Evolutionary conservation across 2,888 invertebrate species (phyloP), one percentile per base, ranked within the genome.

Genomic region (Laspeyria flexula): DNA sequence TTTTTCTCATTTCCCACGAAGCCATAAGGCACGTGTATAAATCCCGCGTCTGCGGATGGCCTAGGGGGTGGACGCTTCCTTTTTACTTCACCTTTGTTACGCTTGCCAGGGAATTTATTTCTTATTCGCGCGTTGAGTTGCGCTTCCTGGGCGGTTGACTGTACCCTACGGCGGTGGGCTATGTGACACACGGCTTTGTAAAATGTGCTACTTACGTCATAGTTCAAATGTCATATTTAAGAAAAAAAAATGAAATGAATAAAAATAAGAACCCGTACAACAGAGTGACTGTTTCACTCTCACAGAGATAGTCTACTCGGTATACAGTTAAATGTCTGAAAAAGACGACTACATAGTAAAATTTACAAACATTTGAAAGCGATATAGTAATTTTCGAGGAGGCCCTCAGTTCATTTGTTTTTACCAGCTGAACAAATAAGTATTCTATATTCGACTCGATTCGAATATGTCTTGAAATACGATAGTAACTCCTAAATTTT

Each of bases 61-160:
- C 88, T 75, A 69, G 69, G 81, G 90, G 84, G 59, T 69, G 69
- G 73, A 76, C 80, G 85, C 85, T 87, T 89, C 85, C 90, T 89
- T 90, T 88, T 89, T 85, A 87, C 86, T 87, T 89, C 84, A 88
- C 87, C 89, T 91, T 91, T 90, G 91, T 91, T 92, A 91, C 90
- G 91, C 89, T 90, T 87, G 90, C 87, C 87, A 83, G 76, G 75
- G 84, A 87, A 88, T 90, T 90, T 90, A 89, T 91, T 90, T 90
- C 88, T 88, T 88, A 88, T 89, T 90, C 86, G 86, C 87, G 84
- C 83, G 90, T 81, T 90, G 90, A 91, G 84, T 84, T 79, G 81
- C 80, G 87, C 91, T 92, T 92, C 90, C 91, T 91, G 91, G 90
- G 90, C 89, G 90, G 90, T 83, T 86, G 83, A 83, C 75, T 79